phyloP scores from a whole-genome alignment of 2,113 vertebrate genomes.

The Rhinoptilus africanus region DNA sequence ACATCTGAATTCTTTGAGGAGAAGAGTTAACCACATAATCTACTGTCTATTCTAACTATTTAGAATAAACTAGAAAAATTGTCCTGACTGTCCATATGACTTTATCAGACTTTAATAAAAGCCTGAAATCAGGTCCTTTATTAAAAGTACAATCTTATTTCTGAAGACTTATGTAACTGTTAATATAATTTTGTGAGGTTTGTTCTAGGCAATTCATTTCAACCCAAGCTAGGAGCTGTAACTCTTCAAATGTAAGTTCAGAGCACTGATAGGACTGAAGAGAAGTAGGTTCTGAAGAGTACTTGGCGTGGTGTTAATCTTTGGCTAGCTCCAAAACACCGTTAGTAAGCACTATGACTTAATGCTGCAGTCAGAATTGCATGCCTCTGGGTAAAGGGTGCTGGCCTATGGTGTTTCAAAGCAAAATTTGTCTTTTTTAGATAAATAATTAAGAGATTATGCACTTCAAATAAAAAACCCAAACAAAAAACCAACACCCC shows the following conservation, averaged over 20 bases:
- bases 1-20: not conserved
- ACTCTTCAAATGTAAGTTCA: not conserved
- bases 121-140: not conserved
- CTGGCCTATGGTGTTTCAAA: not conserved
- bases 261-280: not conserved
- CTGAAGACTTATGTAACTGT: not conserved
- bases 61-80: not conserved
- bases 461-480: not conserved
- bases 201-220: not conserved
- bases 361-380: not conserved
- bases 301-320: not conserved
- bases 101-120: not conserved
- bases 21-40: not conserved
- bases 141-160: not conserved
- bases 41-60: not conserved
- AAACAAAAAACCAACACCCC: not conserved
- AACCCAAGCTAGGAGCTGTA: not conserved
- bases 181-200: not conserved
- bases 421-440: not conserved
- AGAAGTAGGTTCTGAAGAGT: not conserved
- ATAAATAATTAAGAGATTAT: not conserved
- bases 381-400: not conserved
- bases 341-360: not conserved
- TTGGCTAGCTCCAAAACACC: not conserved
- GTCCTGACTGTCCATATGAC: not conserved